Base-by-base conservation (phyloP, 2,888 invertebrate genomes). In the Drosophila gaucha region DNA sequence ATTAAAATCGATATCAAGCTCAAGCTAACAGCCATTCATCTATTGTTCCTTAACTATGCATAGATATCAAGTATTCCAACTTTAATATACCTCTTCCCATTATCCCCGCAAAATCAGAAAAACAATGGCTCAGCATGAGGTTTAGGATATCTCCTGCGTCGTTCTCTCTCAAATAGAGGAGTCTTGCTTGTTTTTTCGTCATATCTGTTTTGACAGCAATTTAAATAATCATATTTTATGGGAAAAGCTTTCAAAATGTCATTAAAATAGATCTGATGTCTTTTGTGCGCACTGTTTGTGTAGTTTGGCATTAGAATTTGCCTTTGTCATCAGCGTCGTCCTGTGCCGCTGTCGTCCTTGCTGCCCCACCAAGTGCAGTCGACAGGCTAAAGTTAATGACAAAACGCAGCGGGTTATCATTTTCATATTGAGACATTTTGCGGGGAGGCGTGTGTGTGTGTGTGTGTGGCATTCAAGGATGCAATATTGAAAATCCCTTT, bases 401-500 rank as follows among this genome's bases (percentile, higher is more conserved):
- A 77, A 86, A 84, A 84, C 82, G 77, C 84, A 84, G 86, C 83
- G 69, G 85, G 85, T 67, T 75, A 84, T 79, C 84, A 84, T 75
- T 84, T 86, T 84, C 78, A 86, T 84, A 86, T 84, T 84, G 86
- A 84, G 80, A 84, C 83, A 83, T 83, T 86, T 70, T n/a, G n/a
- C n/a, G n/a, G 49, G 68, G 35, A 44, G 69, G 56, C 59, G 9
- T 43, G 10, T 39, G 24, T 14, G 24, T 24, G 26, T 16, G 30
- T 33, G 28, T 51, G 38, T 38, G 36, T 36, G 44, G 26, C 56
- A 62, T 66, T 83, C 62, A 72, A 67, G 84, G 78, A 74, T 82
- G 80, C 80, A 82, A 67, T 74, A 79, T 65, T 72, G 75, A 75
- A 78, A 78, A 73, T 78, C 77, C 80, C 55, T 56, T 64, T 67